Conservation (phyloP, 2,113 vertebrate species). For the Heloderma charlesbogerti region DNA sequence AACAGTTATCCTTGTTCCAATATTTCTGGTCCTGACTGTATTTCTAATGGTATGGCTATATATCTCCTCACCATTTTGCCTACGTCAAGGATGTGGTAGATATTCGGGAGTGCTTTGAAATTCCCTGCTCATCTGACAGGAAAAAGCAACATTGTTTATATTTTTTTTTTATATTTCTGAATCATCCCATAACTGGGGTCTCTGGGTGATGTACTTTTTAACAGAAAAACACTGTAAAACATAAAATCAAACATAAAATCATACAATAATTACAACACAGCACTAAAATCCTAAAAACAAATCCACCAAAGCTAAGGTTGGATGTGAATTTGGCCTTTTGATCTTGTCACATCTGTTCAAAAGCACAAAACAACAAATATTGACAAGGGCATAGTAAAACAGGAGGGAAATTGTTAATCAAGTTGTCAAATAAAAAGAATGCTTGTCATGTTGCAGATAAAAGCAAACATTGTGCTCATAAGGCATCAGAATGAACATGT, state of each 20-base stretch:
- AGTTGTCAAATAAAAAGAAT: conserved; percentile 14
- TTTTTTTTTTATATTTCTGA: too few relatives aligned
- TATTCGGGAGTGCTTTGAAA: not conserved
- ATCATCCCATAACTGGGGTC: too few relatives aligned
- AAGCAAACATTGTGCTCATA: conserved; percentile 17
- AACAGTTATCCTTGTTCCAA: too few relatives aligned
- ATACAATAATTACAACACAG: too few relatives aligned
- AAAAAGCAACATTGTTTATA: not conserved
- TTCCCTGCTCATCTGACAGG: not conserved
- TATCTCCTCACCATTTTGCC: not conserved
- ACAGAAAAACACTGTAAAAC: too few relatives aligned
- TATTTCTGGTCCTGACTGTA: too few relatives aligned
- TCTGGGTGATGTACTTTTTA: too few relatives aligned
- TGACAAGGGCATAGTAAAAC: not conserved
- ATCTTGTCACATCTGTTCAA: not conserved
- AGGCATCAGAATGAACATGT: not conserved
- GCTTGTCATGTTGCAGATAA: conserved; percentile 3
- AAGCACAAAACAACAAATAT: conserved; percentile 2
- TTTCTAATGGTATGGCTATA: not conserved
- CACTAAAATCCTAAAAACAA: too few relatives aligned
- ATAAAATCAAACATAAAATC: too few relatives aligned
- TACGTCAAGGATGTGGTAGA: not conserved
- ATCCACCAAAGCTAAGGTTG: not conserved
- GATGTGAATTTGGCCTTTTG: not conserved
- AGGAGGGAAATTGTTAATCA: not conserved